These are phyloP conservation scores for Cantharis rustica DNA, from an alignment of 2,888 invertebrate species.

Conservation along the genomic window DNA sequence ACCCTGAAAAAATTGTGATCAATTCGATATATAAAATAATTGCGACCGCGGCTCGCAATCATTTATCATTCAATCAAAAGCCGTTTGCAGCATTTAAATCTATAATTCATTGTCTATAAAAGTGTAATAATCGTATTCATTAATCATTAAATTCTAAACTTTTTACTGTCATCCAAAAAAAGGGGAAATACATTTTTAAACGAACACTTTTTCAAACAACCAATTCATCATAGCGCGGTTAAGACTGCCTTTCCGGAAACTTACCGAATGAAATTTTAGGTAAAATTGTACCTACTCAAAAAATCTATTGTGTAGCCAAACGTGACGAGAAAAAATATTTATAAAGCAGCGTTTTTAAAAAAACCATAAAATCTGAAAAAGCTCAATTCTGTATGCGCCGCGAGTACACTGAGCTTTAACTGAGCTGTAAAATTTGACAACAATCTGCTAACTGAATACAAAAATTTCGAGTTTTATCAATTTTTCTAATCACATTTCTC, in stretches of 20 bases:
- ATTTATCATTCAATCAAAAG: slow-evolving; percentile 32
- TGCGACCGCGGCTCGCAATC: slow-evolving; percentile 11
- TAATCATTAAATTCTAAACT: slow-evolving; percentile 29
- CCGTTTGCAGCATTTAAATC: slow-evolving; percentile 31
- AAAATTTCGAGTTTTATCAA: neutral
- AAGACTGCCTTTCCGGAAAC: slow-evolving; percentile 4
- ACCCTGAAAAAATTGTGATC: slow-evolving; percentile 8
- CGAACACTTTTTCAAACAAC: slow-evolving; percentile 20
- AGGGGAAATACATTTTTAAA: slow-evolving; percentile 22
- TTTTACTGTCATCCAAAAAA: slow-evolving; percentile 21
- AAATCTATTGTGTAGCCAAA: neutral
- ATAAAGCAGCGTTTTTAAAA: neutral
- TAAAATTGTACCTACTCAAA: neutral
- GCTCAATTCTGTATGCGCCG: neutral
- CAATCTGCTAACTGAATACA: neutral
- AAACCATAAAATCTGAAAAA: neutral
- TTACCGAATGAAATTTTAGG: slow-evolving; percentile 1
- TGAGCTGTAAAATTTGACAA: neutral
- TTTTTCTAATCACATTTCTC: neutral
- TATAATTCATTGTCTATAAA: slow-evolving; percentile 34
- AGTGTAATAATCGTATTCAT: slow-evolving; percentile 29
- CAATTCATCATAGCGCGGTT: slow-evolving; percentile 18
- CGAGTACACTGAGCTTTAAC: neutral
- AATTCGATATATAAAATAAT: slow-evolving; percentile 30
- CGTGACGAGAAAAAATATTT: slow-evolving; percentile 1